These are phyloP conservation scores for Lycaena phlaeas DNA, from an alignment of 2,888 invertebrate species.

Conservation along the genomic window DNA sequence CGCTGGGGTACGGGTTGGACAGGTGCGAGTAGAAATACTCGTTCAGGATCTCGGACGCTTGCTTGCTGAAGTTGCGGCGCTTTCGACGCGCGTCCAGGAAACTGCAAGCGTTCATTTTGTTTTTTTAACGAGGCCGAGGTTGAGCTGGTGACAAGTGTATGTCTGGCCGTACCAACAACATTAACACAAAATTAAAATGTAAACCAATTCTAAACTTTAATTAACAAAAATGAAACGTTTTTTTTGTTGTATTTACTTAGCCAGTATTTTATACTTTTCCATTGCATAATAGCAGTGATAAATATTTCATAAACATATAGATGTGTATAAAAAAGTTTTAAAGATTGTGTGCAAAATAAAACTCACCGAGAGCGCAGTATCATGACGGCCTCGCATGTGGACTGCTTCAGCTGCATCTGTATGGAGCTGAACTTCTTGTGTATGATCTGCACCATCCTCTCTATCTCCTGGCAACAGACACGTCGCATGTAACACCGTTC, in stretches of 20 bases:
- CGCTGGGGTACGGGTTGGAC: constrained; percentile 99
- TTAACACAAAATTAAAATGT: background rate
- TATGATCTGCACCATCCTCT: constrained; percentile 98
- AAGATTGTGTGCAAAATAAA: background rate
- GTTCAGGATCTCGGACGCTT: constrained; percentile 98
- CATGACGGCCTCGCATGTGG: constrained; percentile 99
- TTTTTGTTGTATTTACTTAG: too few species aligned
- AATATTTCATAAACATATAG: too few species aligned
- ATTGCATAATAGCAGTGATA: too few species aligned
- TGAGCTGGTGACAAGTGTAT: constrained; percentile 30
- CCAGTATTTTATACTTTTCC: too few species aligned
- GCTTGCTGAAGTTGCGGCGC: constrained; percentile 99
- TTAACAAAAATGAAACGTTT: too few species aligned
- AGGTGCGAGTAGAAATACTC: constrained; percentile 99
- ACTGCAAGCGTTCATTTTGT: constrained; percentile 51
- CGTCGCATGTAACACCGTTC: too few species aligned
- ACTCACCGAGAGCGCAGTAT: constrained; percentile 85
- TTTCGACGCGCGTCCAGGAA: constrained; percentile 88
- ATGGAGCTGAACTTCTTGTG: constrained; percentile 98
- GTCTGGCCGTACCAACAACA: background rate
- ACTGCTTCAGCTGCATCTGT: constrained; percentile 99
- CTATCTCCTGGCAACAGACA: constrained; percentile 81
- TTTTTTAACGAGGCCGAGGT: constrained; percentile 34
- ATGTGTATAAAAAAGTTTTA: too few species aligned
- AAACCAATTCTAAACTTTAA: too few species aligned